A percentile compares a stretch with the other conserved stretches of the same genome.
Evolutionary conservation across 2,888 invertebrate genomes (phyloP).

Genomic region (Spodoptera picta): DNA sequence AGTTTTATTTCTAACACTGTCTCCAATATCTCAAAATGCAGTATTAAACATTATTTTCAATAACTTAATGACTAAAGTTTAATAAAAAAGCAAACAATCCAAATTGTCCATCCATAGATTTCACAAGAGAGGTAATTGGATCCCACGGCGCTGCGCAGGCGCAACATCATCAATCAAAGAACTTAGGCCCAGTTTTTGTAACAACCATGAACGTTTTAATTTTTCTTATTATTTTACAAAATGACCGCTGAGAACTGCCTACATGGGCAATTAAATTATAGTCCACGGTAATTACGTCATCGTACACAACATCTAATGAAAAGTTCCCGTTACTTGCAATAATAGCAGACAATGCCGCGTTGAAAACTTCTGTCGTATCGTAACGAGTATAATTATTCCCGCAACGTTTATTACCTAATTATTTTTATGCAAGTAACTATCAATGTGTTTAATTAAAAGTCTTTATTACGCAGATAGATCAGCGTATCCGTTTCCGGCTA

Average conservation of each 20-base stretch:
- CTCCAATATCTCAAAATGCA: too few species aligned
- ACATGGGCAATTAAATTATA: slow-evolving; percentile 29
- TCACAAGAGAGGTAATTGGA: slow-evolving; percentile 53
- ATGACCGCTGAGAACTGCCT: slow-evolving; percentile 37
- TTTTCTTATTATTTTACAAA: slow-evolving; percentile 37
- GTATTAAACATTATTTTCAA: too few species aligned
- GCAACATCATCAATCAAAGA: slow-evolving; percentile 51
- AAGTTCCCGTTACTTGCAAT: slow-evolving; percentile 18
- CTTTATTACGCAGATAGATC: too few species aligned
- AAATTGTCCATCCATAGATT: slow-evolving; percentile 43
- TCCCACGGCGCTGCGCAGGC: slow-evolving; percentile 51
- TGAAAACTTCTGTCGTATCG: slow-evolving; percentile 9
- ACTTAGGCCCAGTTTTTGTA: slow-evolving; percentile 43
- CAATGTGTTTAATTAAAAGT: too few species aligned
- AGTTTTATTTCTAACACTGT: too few species aligned
- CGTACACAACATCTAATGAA: slow-evolving; percentile 21
- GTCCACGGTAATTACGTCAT: slow-evolving; percentile 17
- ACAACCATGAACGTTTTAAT: slow-evolving; percentile 24
- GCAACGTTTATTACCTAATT: too few species aligned
- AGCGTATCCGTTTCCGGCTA: too few species aligned
- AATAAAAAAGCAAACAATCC: slow-evolving; percentile 41
- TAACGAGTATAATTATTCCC: too few species aligned
- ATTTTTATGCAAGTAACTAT: too few species aligned
- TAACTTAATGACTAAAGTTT: neutral
- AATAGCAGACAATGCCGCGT: slow-evolving; percentile 9